Evolutionary conservation across 2,113 vertebrate species (phyloP).

Genomic region (Cichladusa arquata): DNA sequence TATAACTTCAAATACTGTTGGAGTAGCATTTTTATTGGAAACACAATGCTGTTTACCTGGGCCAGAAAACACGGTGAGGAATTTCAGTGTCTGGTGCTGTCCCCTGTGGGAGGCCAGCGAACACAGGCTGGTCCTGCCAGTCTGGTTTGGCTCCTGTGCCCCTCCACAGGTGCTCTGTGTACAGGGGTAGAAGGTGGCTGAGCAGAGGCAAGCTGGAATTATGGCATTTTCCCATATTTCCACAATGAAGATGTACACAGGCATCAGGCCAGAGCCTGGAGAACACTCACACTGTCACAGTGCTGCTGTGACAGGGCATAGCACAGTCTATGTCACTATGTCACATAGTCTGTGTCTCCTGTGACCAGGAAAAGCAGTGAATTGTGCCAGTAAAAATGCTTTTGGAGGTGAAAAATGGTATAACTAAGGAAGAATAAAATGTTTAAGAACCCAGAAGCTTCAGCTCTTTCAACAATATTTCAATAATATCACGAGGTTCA

Average conservation of each 20-base stretch:
- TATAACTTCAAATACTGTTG: background rate
- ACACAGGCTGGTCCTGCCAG: background rate
- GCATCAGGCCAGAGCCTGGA: background rate
- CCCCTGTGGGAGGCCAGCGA: rapidly evolving
- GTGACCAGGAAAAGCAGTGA: background rate
- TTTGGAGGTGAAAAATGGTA: background rate
- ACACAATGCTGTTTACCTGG: background rate
- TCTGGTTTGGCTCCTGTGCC: background rate
- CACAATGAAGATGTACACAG: background rate
- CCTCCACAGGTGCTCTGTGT: background rate
- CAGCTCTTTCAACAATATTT: too few species aligned
- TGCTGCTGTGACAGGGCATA: background rate
- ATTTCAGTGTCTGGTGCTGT: background rate
- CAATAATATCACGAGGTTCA: too few species aligned
- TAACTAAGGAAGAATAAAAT: background rate
- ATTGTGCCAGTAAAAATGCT: background rate
- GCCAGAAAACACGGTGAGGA: background rate
- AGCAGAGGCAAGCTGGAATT: background rate
- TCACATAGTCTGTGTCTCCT: too few species aligned
- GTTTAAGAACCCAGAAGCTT: background rate
- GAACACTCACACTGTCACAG: background rate
- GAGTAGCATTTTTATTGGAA: background rate
- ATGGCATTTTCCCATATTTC: background rate
- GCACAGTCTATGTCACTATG: background rate
- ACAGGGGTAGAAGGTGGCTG: background rate